Conservation (phyloP, 2,797 vertebrate genomes). For the Neostethus bicornis region DNA sequence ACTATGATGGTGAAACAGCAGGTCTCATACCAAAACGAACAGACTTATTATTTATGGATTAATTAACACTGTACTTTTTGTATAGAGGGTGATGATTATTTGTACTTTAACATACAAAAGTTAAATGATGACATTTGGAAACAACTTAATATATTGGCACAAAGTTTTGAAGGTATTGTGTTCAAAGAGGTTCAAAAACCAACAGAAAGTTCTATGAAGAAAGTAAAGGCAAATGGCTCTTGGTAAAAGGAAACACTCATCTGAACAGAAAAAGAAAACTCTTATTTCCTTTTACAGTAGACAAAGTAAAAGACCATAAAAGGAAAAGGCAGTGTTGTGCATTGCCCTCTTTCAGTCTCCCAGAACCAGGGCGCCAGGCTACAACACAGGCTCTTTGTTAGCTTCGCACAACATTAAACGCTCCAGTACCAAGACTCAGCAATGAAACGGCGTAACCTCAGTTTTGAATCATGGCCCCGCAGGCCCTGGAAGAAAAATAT, state of each 20-base stretch:
- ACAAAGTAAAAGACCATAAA: slow-evolving; percentile 43
- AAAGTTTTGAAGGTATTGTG: background rate
- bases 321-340: slow-evolving; percentile 54
- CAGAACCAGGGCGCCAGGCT: slow-evolving; percentile 71
- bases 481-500: slow-evolving; percentile 72
- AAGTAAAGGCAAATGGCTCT: slow-evolving; percentile 23
- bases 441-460: slow-evolving; percentile 63
- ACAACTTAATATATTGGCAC: background rate
- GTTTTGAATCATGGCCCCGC: slow-evolving; percentile 69
- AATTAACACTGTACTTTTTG: slow-evolving; percentile 1
- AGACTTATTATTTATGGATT: background rate
- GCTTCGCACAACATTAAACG: slow-evolving; percentile 76
- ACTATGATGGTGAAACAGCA: background rate
- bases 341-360: slow-evolving; percentile 72
- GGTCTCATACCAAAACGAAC: background rate
- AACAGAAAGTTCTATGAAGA: background rate
- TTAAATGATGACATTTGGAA: slow-evolving; percentile 5
- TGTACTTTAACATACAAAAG: background rate
- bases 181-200: slow-evolving; percentile 3
- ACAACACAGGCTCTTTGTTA: slow-evolving; percentile 77
- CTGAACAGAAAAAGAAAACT: slow-evolving; percentile 44
- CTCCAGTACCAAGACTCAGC: slow-evolving; percentile 70
- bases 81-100: background rate
- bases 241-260: slow-evolving; percentile 39
- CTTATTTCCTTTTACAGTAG: slow-evolving; percentile 57